Conservation (phyloP, 2,888 invertebrate genomes). For the Portevinia maculata region DNA sequence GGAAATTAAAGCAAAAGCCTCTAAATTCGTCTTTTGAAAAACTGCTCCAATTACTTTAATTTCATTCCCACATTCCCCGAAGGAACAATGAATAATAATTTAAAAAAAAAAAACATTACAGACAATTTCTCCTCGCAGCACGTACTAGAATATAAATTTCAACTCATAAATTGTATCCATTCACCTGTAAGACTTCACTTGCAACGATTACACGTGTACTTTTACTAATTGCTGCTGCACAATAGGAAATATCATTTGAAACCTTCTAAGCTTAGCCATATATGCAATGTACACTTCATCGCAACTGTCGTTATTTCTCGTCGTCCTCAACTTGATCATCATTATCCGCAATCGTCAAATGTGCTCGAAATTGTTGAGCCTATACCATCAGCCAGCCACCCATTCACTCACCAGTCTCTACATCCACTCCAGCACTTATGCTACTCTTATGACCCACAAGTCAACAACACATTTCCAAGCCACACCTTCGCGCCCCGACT, state of each 20-base stretch:
- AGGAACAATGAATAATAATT: background rate
- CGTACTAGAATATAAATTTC: slow-evolving; percentile 14
- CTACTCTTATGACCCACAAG: slow-evolving; percentile 67
- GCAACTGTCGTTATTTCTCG: slow-evolving; percentile 37
- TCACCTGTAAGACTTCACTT: slow-evolving; percentile 57
- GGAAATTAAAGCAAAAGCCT: no score
- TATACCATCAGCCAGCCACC: slow-evolving; percentile 10
- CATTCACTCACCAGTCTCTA: background rate
- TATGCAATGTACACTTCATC: slow-evolving; percentile 10
- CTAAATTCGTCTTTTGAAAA: no score
- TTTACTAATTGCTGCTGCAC: slow-evolving; percentile 54
- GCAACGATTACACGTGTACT: slow-evolving; percentile 70
- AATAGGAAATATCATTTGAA: slow-evolving; percentile 35
- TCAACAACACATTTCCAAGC: slow-evolving; percentile 67
- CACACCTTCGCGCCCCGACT: slow-evolving; percentile 1
- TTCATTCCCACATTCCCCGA: background rate
- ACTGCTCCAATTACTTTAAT: background rate
- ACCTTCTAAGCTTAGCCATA: slow-evolving; percentile 1
- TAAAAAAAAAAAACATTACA: background rate
- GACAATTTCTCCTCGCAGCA: slow-evolving; percentile 1
- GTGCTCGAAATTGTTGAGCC: slow-evolving; percentile 64
- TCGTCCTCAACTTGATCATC: slow-evolving; percentile 50
- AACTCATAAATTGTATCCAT: slow-evolving; percentile 48
- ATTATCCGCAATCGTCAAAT: slow-evolving; percentile 56
- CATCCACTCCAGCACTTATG: slow-evolving; percentile 59